phyloP scores from a whole-genome alignment of 1,140 invertebrate genomes.

The Danaus melanippus region DNA sequence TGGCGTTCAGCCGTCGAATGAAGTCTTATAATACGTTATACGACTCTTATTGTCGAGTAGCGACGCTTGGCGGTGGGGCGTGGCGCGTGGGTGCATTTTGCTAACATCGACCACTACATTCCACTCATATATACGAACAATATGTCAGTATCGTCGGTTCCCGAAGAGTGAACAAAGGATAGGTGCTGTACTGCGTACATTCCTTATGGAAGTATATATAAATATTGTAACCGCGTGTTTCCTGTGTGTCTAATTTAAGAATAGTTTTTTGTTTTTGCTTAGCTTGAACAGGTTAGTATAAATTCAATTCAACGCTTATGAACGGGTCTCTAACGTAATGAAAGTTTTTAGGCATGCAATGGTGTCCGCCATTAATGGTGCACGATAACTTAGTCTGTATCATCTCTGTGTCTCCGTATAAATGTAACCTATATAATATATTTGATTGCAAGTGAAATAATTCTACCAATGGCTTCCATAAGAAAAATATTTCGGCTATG shows the following conservation, averaged over 20 bases:
- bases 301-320: constrained; percentile 17
- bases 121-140: constrained; percentile 14
- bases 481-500: too few relatives aligned
- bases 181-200: constrained; percentile 13
- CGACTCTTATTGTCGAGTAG: constrained; percentile 11
- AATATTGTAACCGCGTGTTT: constrained; percentile 11
- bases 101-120: constrained; percentile 18
- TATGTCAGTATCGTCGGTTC: constrained; percentile 11
- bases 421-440: too few relatives aligned
- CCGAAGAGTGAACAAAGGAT: constrained; percentile 36
- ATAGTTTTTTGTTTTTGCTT: constrained; percentile 23
- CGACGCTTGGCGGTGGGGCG: constrained; percentile 32
- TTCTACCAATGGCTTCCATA: too few relatives aligned
- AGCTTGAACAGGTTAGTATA: constrained; percentile 37
- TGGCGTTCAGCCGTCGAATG: constrained; percentile 29
- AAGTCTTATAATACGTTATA: too few relatives aligned
- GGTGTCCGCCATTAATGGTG: constrained; percentile 2
- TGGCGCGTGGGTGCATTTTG: constrained; percentile 28
- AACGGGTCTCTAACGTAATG: constrained; percentile 2
- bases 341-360: constrained; percentile 12
- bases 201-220: constrained; percentile 21
- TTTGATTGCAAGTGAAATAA: too few relatives aligned
- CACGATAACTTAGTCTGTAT: too few relatives aligned
- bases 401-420: too few relatives aligned
- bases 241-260: constrained; percentile 29